Percentiles rank a stretch among this genome's conserved stretches.
These are phyloP conservation scores for Etheostoma cragini DNA, from an alignment of 2,113 vertebrate genomes.

Conservation along the genomic window DNA sequence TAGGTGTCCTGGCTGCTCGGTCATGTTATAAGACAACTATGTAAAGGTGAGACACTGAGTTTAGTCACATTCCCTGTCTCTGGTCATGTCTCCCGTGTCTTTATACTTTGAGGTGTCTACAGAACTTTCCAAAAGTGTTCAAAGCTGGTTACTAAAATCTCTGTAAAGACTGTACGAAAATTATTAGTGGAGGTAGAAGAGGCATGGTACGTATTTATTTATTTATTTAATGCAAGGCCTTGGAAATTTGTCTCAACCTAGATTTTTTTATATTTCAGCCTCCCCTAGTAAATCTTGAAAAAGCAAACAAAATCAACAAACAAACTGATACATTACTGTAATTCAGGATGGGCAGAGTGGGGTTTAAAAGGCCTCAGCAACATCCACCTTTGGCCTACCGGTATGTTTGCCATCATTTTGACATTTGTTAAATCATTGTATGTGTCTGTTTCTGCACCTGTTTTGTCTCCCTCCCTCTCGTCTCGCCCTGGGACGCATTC, in stretches of 20 bases:
- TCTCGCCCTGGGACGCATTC: too few relatives aligned
- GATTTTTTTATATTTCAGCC: neutral
- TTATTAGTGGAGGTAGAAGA: neutral
- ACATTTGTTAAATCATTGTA: too few relatives aligned
- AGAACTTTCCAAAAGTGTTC: conserved; percentile 8
- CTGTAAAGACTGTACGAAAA: neutral
- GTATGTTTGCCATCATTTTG: too few relatives aligned
- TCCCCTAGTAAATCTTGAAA: too few relatives aligned
- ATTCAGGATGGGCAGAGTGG: neutral
- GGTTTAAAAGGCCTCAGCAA: too few relatives aligned
- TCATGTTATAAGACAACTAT: conserved; percentile 24
- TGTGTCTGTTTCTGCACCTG: too few relatives aligned
- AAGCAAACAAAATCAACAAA: neutral
- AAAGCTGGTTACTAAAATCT: neutral
- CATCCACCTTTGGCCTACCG: too few relatives aligned
- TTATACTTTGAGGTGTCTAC: neutral
- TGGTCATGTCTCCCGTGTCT: conserved; percentile 8
- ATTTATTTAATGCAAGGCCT: neutral
- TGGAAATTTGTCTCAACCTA: neutral
- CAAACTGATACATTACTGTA: neutral
- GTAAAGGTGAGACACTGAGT: conserved; percentile 36
- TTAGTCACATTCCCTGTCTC: conserved; percentile 17
- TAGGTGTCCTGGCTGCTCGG: conserved; percentile 48
- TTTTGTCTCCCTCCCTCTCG: too few relatives aligned
- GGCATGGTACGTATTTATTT: neutral